Evolutionary conservation across 1,140 invertebrate genomes (phyloP), one percentile per base, ranked within the genome.

Genomic region (Cydia splendana): DNA sequence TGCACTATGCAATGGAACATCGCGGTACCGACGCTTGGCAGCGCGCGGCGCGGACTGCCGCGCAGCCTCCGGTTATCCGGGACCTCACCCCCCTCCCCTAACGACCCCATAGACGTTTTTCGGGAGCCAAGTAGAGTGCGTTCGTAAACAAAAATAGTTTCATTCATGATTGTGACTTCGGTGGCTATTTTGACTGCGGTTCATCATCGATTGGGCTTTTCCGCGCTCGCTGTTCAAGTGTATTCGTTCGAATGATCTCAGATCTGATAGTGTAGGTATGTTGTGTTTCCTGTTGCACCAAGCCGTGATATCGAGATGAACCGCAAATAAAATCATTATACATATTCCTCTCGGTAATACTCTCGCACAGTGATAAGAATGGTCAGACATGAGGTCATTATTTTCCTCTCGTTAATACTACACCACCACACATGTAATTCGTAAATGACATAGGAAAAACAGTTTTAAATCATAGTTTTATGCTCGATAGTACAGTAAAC

Each of bases 1-100:
- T 97, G 96, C 85, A 97, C 96, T 84, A 97, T 97, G 88, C 96
- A 97, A 94, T 97, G 96, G 93, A 97, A 97, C 96, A 97, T 96
- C 87, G 81, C 87, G 57, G 38, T 77, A 57, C 78, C 71, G 71
- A 65, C 28, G 75, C 77, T 76, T 77, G 73, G 76, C 82, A 77
- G 83, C 85, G 82, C 81, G 78, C 82, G 81, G 76, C 86, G 81
- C 65, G 81, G 81, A 87, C 85, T 86, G 83, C 77, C 83, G 83
- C 87, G 85, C 85, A 87, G 85, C 86, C 83, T 88, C 84, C 87
- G 81, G 48, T 12, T 12, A 0, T 88, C 84, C 87, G 69, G 71
- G 51, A 57, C 69, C 65, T 51, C 38, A 75, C 78, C 73, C 81
- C 71, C 75, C 71, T 77, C 53, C 75, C 75, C 76, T 38, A 65